These are phyloP conservation scores for Lampropteryx suffumata DNA, from an alignment of 2,888 invertebrate genomes.

Conservation along the genomic window DNA sequence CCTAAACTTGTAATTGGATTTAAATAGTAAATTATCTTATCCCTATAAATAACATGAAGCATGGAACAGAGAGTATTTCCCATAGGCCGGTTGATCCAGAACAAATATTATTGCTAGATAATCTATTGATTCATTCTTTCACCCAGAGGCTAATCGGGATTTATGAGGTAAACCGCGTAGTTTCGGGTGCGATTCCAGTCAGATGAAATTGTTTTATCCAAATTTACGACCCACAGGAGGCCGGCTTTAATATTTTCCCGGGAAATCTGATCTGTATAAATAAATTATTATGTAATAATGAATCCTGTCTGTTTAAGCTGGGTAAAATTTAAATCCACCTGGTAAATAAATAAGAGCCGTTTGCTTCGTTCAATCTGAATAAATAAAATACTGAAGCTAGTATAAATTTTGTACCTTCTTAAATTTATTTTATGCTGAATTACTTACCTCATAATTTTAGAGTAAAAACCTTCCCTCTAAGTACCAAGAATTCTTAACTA, in stretches of 20 bases:
- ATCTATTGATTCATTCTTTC: slow-evolving; percentile 67
- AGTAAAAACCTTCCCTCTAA: no score
- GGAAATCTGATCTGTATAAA: slow-evolving; percentile 57
- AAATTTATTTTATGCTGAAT: no score
- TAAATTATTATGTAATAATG: slow-evolving; percentile 30
- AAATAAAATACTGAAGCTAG: no score
- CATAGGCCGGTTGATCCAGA: slow-evolving; percentile 38
- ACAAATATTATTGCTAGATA: slow-evolving; percentile 57
- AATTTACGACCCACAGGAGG: slow-evolving; percentile 70
- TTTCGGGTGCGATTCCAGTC: slow-evolving; percentile 65
- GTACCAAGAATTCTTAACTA: no score
- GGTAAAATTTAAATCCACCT: slow-evolving; percentile 5
- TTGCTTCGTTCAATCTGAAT: not conserved
- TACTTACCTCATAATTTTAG: no score
- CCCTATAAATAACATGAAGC: not conserved
- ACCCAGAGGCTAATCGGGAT: slow-evolving; percentile 66
- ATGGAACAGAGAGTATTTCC: slow-evolving; percentile 9
- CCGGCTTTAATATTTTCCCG: slow-evolving; percentile 62
- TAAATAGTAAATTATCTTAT: no score
- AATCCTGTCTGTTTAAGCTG: slow-evolving; percentile 15
- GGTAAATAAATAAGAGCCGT: slow-evolving; percentile 1
- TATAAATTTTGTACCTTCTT: no score
- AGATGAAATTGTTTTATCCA: slow-evolving; percentile 75
- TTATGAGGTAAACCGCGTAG: slow-evolving; percentile 70
- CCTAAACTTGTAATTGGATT: no score